Conservation (phyloP, 2,888 invertebrate genomes). For the Chrysodeixis includens region DNA sequence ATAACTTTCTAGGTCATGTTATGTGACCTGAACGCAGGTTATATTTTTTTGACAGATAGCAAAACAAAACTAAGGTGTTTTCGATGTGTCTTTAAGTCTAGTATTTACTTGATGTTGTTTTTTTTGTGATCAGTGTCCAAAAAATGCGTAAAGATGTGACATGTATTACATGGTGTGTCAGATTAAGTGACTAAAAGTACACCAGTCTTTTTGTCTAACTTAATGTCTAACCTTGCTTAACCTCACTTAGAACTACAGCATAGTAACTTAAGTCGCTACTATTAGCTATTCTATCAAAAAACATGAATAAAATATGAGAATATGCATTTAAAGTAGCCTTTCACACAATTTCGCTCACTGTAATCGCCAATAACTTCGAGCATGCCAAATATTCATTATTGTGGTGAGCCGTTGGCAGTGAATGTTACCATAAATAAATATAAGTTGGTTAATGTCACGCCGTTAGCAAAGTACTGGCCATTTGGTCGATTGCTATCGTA, state of each 20-base stretch:
- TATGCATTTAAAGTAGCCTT: neutral
- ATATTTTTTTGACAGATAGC: too few species aligned
- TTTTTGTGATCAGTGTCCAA: too few species aligned
- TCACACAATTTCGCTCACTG: neutral
- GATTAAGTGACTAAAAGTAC: too few species aligned
- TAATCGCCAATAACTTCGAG: slow-evolving; percentile 30
- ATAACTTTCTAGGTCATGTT: too few species aligned
- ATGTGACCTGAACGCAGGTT: too few species aligned
- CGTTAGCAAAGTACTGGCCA: slow-evolving; percentile 38
- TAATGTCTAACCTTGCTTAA: too few species aligned
- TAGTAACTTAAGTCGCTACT: neutral
- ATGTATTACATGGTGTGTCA: too few species aligned
- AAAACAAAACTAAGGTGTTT: too few species aligned
- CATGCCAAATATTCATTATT: slow-evolving; percentile 38
- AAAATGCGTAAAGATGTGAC: too few species aligned
- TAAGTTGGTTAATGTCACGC: slow-evolving; percentile 45
- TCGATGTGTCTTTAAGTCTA: too few species aligned
- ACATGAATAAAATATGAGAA: slow-evolving; percentile 4
- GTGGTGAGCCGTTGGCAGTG: slow-evolving; percentile 40
- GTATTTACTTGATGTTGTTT: too few species aligned
- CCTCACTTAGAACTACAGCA: neutral
- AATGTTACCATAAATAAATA: slow-evolving; percentile 38
- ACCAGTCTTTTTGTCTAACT: too few species aligned
- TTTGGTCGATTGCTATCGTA: slow-evolving; percentile 45
- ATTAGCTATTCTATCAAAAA: slow-evolving; percentile 1